These are phyloP conservation scores for Nettapus auritus DNA, from an alignment of 2,113 vertebrate species.

Conservation along the genomic window DNA sequence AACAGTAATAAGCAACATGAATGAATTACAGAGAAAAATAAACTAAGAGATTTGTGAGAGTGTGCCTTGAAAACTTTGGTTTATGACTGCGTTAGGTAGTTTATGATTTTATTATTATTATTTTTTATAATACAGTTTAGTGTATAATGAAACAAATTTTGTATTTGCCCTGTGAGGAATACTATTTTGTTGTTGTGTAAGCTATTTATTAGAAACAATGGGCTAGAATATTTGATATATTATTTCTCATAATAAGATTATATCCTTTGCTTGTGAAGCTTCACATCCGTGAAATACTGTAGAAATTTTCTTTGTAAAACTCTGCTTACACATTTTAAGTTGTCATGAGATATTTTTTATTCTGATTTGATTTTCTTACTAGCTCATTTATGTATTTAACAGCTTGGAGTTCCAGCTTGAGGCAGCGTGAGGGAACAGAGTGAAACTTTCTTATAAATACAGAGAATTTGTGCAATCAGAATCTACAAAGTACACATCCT, in stretches of 20 bases:
- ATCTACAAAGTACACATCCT: neutral
- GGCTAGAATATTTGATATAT: neutral
- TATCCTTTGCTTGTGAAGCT: neutral
- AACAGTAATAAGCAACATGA: neutral
- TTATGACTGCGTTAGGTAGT: neutral
- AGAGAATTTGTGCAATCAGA: neutral
- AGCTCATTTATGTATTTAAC: neutral
- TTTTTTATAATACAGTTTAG: neutral
- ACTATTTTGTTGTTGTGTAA: neutral
- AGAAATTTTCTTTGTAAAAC: neutral
- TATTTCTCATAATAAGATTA: neutral
- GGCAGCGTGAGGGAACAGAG: fast-evolving
- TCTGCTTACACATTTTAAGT: neutral
- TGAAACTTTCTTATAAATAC: neutral
- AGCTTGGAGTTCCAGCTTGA: neutral
- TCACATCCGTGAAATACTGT: neutral
- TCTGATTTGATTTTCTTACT: neutral
- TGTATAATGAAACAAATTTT: neutral
- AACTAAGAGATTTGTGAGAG: neutral
- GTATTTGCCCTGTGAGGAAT: neutral
- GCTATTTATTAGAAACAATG: neutral
- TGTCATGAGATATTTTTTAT: neutral
- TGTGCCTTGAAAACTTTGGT: neutral
- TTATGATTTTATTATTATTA: neutral
- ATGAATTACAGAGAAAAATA: neutral